These are phyloP conservation scores for Nannospalax galili DNA, from an alignment of 2,113 vertebrate species.

Conservation along the genomic window DNA sequence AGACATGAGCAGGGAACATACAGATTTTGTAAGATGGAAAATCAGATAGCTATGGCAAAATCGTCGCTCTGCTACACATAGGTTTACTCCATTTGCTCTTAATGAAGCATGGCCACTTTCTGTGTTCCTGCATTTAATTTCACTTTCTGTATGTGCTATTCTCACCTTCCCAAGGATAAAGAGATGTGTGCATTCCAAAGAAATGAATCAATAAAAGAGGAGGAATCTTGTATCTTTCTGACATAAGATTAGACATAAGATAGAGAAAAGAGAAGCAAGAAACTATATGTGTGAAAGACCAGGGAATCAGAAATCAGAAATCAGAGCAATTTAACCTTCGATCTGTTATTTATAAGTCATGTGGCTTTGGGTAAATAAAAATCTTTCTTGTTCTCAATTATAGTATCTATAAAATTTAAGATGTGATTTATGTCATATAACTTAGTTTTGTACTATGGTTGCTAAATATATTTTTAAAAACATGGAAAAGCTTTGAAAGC, in stretches of 20 bases:
- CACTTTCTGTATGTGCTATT: constrained; percentile 45
- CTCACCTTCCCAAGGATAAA: constrained; percentile 70
- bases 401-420: constrained; percentile 34
- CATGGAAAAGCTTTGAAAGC: not conserved
- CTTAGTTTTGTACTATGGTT: constrained; percentile 9
- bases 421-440: constrained; percentile 3
- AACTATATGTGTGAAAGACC: not conserved
- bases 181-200: constrained; percentile 56
- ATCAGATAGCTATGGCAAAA: constrained; percentile 15
- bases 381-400: not conserved
- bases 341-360: not conserved
- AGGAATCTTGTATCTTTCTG: constrained; percentile 56
- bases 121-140: constrained; percentile 52
- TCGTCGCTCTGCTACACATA: not conserved
- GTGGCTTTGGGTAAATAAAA: constrained; percentile 20
- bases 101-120: constrained; percentile 58
- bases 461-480: constrained; percentile 18
- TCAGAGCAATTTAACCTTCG: constrained; percentile 44
- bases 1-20: constrained; percentile 53
- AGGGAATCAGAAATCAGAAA: constrained; percentile 44
- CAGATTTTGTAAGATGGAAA: constrained; percentile 59
- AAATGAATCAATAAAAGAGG: constrained; percentile 67
- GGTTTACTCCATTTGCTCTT: constrained; percentile 66
- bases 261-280: not conserved
- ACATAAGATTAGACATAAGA: constrained; percentile 45